Percentiles rank a stretch among this genome's conserved stretches.
These are phyloP conservation scores for Listronotus bonariensis DNA, from an alignment of 1,140 invertebrate genomes.

Conservation along the genomic window DNA sequence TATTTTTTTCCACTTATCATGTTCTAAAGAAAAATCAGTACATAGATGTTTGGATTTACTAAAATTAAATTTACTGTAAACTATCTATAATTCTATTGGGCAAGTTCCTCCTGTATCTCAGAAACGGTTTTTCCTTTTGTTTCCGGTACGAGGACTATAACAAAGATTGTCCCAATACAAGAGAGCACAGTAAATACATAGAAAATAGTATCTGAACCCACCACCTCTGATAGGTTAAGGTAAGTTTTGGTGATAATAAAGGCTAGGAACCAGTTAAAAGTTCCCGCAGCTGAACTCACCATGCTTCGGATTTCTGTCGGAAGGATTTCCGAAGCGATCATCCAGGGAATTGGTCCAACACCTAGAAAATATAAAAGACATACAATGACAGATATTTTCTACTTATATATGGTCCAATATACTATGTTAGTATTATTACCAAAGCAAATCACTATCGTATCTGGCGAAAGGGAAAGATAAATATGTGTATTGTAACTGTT, in stretches of 20 bases:
- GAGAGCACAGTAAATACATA: constrained; percentile 67
- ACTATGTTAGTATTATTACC: background rate
- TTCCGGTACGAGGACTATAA: constrained; percentile 74
- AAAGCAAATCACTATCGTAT: background rate
- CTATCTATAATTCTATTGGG: no score
- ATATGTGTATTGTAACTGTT: no score
- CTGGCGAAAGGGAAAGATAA: no score
- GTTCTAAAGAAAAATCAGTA: no score
- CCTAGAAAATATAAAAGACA: constrained; percentile 60
- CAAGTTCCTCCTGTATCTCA: constrained; percentile 69
- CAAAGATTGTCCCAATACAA: constrained; percentile 65
- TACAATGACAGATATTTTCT: no score
- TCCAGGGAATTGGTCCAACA: constrained; percentile 81
- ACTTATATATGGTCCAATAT: background rate
- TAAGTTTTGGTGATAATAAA: constrained; percentile 83
- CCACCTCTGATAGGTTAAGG: constrained; percentile 54
- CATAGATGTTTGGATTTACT: no score
- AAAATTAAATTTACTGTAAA: no score
- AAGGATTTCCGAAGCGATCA: constrained; percentile 77
- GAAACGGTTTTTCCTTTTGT: constrained; percentile 75
- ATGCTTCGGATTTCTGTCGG: constrained; percentile 76
- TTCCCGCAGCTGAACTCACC: constrained; percentile 72
- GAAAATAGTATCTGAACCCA: constrained; percentile 64
- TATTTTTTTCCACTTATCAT: no score
- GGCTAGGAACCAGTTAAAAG: constrained; percentile 78